A percentile compares a stretch with the other conserved stretches of the same genome.
Evolutionary conservation across 2,888 invertebrate species (phyloP).

Genomic region (Epirrita christyi): DNA sequence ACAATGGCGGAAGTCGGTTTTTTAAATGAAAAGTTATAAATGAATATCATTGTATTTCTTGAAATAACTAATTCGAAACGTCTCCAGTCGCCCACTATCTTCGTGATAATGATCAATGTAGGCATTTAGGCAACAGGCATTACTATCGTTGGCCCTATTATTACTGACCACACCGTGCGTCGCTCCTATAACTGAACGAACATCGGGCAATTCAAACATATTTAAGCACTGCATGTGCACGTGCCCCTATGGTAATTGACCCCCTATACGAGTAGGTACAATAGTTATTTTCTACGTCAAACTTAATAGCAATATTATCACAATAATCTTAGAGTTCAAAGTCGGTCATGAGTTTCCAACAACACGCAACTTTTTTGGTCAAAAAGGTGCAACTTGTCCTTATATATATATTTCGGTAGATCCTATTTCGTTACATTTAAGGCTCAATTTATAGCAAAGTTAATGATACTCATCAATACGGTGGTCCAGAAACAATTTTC

Average conservation of each 20-base stretch:
- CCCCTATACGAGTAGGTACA: slow-evolving; percentile 22
- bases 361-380: slow-evolving; percentile 39
- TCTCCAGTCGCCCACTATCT: slow-evolving; percentile 18
- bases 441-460: slow-evolving; percentile 29
- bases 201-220: slow-evolving; percentile 35
- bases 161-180: slow-evolving; percentile 2
- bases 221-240: slow-evolving; percentile 43
- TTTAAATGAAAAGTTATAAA: no score
- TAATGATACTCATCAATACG: slow-evolving; percentile 36
- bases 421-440: slow-evolving; percentile 21
- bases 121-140: slow-evolving; percentile 32
- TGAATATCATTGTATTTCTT: no score
- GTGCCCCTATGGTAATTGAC: slow-evolving; percentile 55
- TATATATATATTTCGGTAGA: slow-evolving; percentile 7
- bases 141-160: slow-evolving; percentile 35
- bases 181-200: slow-evolving; percentile 12
- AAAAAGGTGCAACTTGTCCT: slow-evolving; percentile 31
- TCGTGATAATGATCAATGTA: slow-evolving; percentile 50
- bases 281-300: slow-evolving; percentile 22
- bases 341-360: slow-evolving; percentile 12
- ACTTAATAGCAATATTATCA: slow-evolving; percentile 32
- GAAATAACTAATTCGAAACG: slow-evolving; percentile 25
- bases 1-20: no score
- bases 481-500: slow-evolving; percentile 39
- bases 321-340: slow-evolving; percentile 24